These are phyloP conservation scores for Calidris pygmaea DNA, from an alignment of 2,113 vertebrate species.

Conservation along the genomic window DNA sequence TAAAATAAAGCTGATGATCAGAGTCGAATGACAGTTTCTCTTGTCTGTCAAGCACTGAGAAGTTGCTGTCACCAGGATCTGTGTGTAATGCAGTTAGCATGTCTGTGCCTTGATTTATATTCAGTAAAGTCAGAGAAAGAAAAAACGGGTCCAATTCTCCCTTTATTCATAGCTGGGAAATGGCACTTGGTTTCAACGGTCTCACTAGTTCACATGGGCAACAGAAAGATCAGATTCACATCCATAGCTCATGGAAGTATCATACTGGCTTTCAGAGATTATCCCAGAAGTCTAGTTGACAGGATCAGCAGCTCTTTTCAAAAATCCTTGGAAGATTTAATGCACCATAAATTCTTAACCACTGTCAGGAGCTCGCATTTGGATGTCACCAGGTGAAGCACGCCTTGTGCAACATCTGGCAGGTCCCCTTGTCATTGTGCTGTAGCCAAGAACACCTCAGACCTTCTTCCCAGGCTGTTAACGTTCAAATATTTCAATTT, in stretches of 20 bases:
- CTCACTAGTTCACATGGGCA: not conserved
- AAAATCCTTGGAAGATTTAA: not conserved
- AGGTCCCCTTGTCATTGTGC: not conserved
- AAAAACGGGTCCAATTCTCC: not conserved
- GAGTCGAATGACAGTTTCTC: not conserved
- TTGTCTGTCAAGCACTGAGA: not conserved
- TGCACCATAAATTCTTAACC: not conserved
- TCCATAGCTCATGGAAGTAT: not conserved
- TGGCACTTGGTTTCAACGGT: not conserved
- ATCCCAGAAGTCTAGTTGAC: not conserved
- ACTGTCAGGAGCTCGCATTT: not conserved
- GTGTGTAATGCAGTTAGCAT: not conserved
- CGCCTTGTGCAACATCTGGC: not conserved
- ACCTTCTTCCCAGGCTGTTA: not conserved
- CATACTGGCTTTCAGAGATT: not conserved
- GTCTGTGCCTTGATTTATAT: constrained; percentile 29
- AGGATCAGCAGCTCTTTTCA: not conserved
- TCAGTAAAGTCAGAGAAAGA: constrained; percentile 28
- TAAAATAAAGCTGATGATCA: constrained; percentile 67
- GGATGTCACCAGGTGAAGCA: not conserved
- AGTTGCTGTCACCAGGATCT: not conserved
- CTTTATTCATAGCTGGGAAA: not conserved
- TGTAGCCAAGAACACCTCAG: not conserved
- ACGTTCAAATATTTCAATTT: not conserved
- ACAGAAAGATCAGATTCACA: not conserved